phyloP scores from a whole-genome alignment of 2,888 invertebrate species.

The Oeneis ivallda region DNA sequence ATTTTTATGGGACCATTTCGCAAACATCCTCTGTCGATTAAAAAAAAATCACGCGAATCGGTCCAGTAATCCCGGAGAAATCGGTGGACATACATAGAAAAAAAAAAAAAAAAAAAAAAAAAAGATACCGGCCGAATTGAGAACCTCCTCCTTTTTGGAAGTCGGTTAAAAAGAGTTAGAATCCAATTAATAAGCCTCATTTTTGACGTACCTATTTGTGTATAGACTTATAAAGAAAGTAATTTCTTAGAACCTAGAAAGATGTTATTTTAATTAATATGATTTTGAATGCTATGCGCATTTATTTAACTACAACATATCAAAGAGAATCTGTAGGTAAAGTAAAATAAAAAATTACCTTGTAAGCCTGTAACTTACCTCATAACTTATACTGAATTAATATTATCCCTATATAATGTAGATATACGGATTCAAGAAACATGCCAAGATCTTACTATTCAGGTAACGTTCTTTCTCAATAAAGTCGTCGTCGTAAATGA shows the following conservation, averaged over 20 bases:
- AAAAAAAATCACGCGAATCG: too few relatives aligned
- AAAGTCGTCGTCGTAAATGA: slow-evolving; percentile 27
- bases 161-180: too few relatives aligned
- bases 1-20: too few relatives aligned
- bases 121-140: too few relatives aligned
- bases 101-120: too few relatives aligned
- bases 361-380: neutral
- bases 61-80: too few relatives aligned
- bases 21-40: too few relatives aligned
- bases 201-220: too few relatives aligned
- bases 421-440: slow-evolving; percentile 11
- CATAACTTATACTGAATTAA: slow-evolving; percentile 1
- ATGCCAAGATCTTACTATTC: slow-evolving; percentile 16
- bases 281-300: neutral
- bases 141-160: too few relatives aligned
- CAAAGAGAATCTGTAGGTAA: neutral
- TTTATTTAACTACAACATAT: neutral
- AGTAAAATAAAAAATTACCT: neutral
- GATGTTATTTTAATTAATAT: too few relatives aligned
- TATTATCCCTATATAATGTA: slow-evolving; percentile 10
- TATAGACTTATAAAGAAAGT: neutral
- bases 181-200: too few relatives aligned
- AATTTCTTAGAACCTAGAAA: neutral
- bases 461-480: slow-evolving; percentile 16
- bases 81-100: too few relatives aligned